phyloP scores from a whole-genome alignment of 2,113 vertebrate species.

The Oncorhynchus tshawytscha region DNA sequence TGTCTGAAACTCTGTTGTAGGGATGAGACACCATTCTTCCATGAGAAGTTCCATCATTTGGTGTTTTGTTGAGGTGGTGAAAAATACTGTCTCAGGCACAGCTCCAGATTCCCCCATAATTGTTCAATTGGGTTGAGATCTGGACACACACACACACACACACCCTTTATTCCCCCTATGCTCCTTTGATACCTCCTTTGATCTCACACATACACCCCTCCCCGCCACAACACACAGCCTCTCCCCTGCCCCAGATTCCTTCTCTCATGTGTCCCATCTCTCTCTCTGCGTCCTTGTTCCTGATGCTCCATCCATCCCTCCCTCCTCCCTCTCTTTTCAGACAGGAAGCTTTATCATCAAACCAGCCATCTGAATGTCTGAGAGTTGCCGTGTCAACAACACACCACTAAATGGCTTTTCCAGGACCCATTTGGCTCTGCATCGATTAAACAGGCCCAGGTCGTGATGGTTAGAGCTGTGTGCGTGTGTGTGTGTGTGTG shows the following conservation, averaged over 20 bases:
- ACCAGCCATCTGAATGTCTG: slow-evolving; percentile 3
- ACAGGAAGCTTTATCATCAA: slow-evolving; percentile 42
- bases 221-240: neutral
- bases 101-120: too few relatives aligned
- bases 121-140: too few relatives aligned
- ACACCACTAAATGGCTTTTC: slow-evolving; percentile 47
- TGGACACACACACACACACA: neutral
- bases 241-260: neutral
- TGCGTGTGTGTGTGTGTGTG: neutral
- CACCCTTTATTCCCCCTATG: too few relatives aligned
- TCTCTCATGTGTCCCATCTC: neutral
- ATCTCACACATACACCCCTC: neutral
- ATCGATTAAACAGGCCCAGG: slow-evolving; percentile 47
- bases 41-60: too few relatives aligned
- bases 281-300: neutral
- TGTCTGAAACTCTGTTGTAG: too few relatives aligned
- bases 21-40: too few relatives aligned
- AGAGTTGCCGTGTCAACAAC: slow-evolving; percentile 21
- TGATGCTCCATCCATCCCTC: slow-evolving; percentile 11
- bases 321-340: slow-evolving; percentile 17
- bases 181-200: too few relatives aligned
- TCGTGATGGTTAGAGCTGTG: too few relatives aligned
- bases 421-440: slow-evolving; percentile 44
- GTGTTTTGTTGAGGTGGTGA: too few relatives aligned
- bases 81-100: too few relatives aligned